Evolutionary conservation across 2,113 vertebrate genomes (phyloP), one percentile per base, ranked within the genome.

Genomic region (Oryzias javanicus): DNA sequence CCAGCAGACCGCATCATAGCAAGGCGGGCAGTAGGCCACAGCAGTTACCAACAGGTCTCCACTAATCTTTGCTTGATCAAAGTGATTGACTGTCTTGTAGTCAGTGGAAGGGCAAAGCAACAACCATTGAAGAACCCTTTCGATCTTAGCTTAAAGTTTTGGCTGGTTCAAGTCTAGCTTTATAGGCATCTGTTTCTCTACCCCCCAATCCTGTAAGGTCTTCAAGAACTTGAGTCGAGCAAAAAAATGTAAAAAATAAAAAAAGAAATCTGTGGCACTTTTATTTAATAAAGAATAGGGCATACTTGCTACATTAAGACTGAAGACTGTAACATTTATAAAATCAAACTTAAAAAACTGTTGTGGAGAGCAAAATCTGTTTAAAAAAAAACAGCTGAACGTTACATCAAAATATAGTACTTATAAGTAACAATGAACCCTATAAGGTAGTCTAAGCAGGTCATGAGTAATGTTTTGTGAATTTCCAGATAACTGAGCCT

Each of bases 401-500:
- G 29, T 19, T 60, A 57, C 57, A 60, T 61, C 19, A 71, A n/a
- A 61, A 44, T 24, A 12, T 22, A n/a, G 29, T 51, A 14, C 35
- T 55, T 74, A 25, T 15, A 35, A 57, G 16, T 57, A 15, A 46
- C 19, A 25, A 63, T 19, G 4, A 66, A 35, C 4, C 40, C 12
- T 4, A 35, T 54, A 40, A 22, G 22, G 22, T 22, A 2, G 63
- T 62, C 20, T 48, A 46, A 45, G 35, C 49, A 74, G 49, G 14
- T 25, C 8, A 15, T n/a, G 67, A 81, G 67, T 73, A 56, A 80
- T 67, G 42, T 74, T 41, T 74, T 17, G 29, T 19, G 47, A 66
- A 77, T 74, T 62, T 83, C 65, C 50, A 72, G 48, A 79, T 51
- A 68, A 75, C 55, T 67, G 57, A 64, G 50, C 24, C 25, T 54